These are phyloP conservation scores for Kryphioiulus occultus DNA, from an alignment of 2,888 invertebrate genomes.

Conservation along the genomic window DNA sequence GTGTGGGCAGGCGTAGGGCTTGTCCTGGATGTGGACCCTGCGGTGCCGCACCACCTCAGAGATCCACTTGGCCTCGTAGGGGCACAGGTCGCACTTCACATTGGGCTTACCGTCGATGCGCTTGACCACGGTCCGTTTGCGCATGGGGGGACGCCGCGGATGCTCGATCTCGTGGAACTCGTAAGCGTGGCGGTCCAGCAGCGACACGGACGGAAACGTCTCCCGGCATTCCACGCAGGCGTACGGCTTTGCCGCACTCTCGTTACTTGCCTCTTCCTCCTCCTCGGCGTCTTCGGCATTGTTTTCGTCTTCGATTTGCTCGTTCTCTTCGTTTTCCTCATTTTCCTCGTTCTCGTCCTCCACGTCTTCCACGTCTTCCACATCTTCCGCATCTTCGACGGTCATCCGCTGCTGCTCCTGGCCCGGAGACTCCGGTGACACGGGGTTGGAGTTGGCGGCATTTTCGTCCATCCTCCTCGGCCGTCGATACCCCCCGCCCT, in stretches of 20 bases:
- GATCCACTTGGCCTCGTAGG: slow-evolving; percentile 76
- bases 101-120: slow-evolving; percentile 41
- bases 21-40: slow-evolving; percentile 63
- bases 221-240: slow-evolving; percentile 47
- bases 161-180: slow-evolving; percentile 46
- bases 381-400: background rate
- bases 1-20: slow-evolving; percentile 52
- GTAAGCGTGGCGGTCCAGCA: slow-evolving; percentile 39
- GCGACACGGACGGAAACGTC: slow-evolving; percentile 3
- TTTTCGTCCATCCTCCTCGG: slow-evolving; percentile 49
- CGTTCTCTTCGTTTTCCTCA: slow-evolving; percentile 54
- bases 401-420: background rate
- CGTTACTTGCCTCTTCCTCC: slow-evolving; percentile 10
- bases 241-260: slow-evolving; percentile 3
- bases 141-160: background rate
- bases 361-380: background rate
- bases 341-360: slow-evolving; percentile 55
- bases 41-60: slow-evolving; percentile 83
- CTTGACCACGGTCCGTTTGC: background rate
- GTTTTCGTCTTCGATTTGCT: background rate
- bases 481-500: slow-evolving; percentile 47
- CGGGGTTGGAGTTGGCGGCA: background rate
- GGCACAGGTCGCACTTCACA: slow-evolving; percentile 52
- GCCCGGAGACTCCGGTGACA: background rate
- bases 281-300: slow-evolving; percentile 47